Conservation (phyloP, 2,888 invertebrate genomes). For the Phragmatobia fuliginosa region DNA sequence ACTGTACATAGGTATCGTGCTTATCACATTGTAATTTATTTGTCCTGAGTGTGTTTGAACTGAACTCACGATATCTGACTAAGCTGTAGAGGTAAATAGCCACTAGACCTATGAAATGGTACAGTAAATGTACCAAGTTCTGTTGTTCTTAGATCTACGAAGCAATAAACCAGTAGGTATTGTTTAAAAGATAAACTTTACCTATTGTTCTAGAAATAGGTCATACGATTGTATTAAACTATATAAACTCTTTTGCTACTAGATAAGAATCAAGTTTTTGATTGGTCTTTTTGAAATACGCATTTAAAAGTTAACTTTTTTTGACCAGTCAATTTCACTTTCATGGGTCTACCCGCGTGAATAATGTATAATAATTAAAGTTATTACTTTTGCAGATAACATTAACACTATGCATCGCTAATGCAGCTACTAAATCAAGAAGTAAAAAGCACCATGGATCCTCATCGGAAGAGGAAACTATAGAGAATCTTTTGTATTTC, state of each 20-base stretch:
- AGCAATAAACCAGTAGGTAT: not conserved
- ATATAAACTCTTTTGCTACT: not conserved
- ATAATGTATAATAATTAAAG: not conserved
- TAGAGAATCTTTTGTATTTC: slow-evolving; percentile 78
- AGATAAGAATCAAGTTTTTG: not conserved
- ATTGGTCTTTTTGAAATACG: not conserved
- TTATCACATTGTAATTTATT: no score
- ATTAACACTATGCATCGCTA: slow-evolving; percentile 58
- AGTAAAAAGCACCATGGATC: slow-evolving; percentile 47
- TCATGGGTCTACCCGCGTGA: no score
- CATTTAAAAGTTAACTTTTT: no score
- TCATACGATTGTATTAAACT: slow-evolving; percentile 1
- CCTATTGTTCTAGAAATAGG: slow-evolving; percentile 7
- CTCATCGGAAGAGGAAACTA: slow-evolving; percentile 75
- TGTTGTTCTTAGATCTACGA: not conserved
- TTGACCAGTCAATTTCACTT: no score
- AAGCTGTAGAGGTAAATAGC: no score
- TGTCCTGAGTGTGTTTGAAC: no score
- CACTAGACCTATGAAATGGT: not conserved
- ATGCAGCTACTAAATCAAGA: slow-evolving; percentile 48
- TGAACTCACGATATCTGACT: no score
- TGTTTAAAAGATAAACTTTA: slow-evolving; percentile 6
- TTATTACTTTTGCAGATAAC: slow-evolving; percentile 56
- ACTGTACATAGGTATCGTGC: no score
- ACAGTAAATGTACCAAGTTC: not conserved